A percentile compares a stretch with the other conserved stretches of the same genome.
Evolutionary conservation across 2,888 invertebrate genomes (phyloP).

Genomic region (Pogonocherus hispidulus): DNA sequence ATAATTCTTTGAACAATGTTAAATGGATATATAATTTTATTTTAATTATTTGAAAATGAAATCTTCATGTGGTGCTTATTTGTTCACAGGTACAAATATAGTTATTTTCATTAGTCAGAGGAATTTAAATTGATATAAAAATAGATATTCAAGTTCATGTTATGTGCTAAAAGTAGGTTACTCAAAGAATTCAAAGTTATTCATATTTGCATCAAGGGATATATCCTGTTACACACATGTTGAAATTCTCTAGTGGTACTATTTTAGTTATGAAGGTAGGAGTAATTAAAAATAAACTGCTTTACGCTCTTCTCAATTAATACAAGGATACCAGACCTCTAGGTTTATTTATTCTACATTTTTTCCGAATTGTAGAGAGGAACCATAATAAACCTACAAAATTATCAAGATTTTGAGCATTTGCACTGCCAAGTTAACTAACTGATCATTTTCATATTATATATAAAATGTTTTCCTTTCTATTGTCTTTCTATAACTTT

Average conservation of each 20-base stretch:
- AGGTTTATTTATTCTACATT: too few relatives aligned
- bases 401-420: too few relatives aligned
- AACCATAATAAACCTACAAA: too few relatives aligned
- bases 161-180: conserved; percentile 24
- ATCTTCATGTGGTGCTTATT: neutral
- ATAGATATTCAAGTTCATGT: conserved; percentile 30
- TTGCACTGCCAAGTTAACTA: too few relatives aligned
- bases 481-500: too few relatives aligned
- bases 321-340: too few relatives aligned
- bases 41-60: too few relatives aligned
- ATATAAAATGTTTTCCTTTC: too few relatives aligned
- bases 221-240: conserved; percentile 3
- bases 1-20: too few relatives aligned
- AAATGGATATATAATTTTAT: too few relatives aligned
- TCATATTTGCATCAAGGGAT: conserved; percentile 4
- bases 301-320: neutral
- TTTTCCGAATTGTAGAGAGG: too few relatives aligned
- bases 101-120: neutral
- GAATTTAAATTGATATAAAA: conserved; percentile 9
- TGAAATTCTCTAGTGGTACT: conserved; percentile 4
- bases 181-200: conserved; percentile 11
- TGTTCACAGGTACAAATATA: neutral
- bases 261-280: conserved; percentile 6
- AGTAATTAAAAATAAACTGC: conserved; percentile 13
- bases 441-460: too few relatives aligned